phyloP scores from a whole-genome alignment of 2,113 vertebrate genomes.

The Uria lomvia region DNA sequence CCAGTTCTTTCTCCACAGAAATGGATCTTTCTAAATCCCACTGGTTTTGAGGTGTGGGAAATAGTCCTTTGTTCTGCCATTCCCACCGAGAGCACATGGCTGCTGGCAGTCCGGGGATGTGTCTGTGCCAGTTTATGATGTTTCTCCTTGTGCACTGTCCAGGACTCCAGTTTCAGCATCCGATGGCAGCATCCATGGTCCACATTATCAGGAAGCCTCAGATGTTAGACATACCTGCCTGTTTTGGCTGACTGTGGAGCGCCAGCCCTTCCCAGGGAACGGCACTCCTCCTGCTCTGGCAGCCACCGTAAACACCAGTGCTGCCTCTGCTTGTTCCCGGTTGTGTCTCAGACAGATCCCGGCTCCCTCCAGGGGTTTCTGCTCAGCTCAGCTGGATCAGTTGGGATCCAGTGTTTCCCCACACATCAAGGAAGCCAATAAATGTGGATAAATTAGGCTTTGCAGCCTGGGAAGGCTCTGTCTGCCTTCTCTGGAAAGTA shows the following conservation, averaged over 20 bases:
- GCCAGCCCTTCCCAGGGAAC: background rate
- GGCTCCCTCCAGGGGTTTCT: background rate
- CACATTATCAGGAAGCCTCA: accelerated
- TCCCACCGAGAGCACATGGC: accelerated
- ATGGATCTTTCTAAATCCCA: background rate
- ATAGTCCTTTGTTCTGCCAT: background rate
- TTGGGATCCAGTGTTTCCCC: background rate
- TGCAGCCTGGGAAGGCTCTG: background rate
- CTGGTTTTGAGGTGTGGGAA: background rate
- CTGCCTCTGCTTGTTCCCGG: background rate
- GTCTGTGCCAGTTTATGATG: background rate
- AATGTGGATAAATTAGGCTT: background rate
- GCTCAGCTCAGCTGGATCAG: background rate
- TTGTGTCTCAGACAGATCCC: accelerated
- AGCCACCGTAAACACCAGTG: background rate
- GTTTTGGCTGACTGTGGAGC: background rate
- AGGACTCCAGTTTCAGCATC: background rate
- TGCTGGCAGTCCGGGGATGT: background rate
- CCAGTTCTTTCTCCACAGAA: background rate
- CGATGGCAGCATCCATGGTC: accelerated
- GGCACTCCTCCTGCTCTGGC: accelerated
- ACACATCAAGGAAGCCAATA: background rate
- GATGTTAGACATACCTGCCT: accelerated
- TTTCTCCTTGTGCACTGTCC: background rate
- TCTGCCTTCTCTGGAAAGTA: background rate